Base-by-base conservation (phyloP, 2,113 vertebrate species). In the Egretta garzetta region DNA sequence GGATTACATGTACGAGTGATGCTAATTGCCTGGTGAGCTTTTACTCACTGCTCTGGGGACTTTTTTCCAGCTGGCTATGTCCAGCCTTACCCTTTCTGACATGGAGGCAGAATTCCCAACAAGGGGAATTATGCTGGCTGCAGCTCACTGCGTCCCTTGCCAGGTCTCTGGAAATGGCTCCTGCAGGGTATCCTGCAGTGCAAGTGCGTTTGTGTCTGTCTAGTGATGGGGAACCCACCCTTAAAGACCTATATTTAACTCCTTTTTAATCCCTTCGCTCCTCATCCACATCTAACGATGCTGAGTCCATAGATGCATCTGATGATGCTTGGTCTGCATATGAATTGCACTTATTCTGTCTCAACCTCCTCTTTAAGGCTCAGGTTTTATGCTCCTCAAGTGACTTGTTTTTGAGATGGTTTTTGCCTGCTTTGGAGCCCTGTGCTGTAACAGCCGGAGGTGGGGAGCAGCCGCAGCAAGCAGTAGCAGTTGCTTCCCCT, bases 391-490 rank as follows among this genome's bases (percentile, higher is more conserved):
- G 1, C 43, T 43, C 35, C 35, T 66, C 50, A 41, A 56, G n/a
- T 55, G 28, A 63, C n/a, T 55, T 39, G 23, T 49, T 47, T 72
- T 14, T 71, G 33, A 53, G 37, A 18, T 53, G 16, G 0, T 30
- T 70, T 49, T 59, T 52, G 30, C 41, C 21, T 33, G 27, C 28
- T 55, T 55, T 7, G 2, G 64, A 53, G 37, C 32, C 17, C 33
- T 24, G 33, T 1, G 3, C 28, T 0, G 1, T 4, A 10, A 32
- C 0, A 1, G 35, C 45, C 63, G 12, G 23, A 12, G 35, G 26
- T 3, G 16, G 13, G 15, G 30, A 59, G 23, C 30, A 19, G 19
- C 63, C 8, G 14, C 62, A 41, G 60, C 14, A 11, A 41, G 30
- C 0, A 2, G 60, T 12, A 58, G 62, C 20, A 5, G 30, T 59